Conservation (phyloP, 1,140 invertebrate genomes). For the Rhizoglyphus robini region DNA sequence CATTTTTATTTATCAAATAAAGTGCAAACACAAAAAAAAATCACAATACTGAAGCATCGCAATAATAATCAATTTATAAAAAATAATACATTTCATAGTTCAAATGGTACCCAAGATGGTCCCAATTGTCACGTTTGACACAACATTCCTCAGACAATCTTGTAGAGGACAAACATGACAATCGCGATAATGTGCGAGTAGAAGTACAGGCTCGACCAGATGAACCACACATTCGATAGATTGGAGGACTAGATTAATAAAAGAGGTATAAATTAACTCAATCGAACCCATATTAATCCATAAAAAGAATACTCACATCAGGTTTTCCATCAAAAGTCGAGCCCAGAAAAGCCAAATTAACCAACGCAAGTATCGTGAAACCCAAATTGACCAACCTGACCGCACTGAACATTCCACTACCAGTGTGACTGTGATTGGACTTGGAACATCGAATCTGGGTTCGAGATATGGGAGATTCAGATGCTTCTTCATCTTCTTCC, state of each 20-base stretch:
- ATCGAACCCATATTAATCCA: background rate
- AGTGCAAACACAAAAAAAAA: too few species aligned
- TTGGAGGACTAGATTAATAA: conserved; percentile 2
- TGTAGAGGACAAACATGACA: conserved; percentile 6
- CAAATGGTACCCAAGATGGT: too few species aligned
- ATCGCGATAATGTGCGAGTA: background rate
- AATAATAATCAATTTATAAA: too few species aligned
- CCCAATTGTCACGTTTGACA: too few species aligned
- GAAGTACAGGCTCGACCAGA: conserved; percentile 10
- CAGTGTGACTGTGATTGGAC: background rate
- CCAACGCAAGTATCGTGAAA: conserved; percentile 19
- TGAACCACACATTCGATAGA: background rate
- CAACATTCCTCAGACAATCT: background rate
- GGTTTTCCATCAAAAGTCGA: conserved; percentile 21
- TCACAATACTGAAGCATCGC: too few species aligned
- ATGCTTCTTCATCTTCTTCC: background rate
- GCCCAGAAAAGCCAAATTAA: conserved; percentile 22
- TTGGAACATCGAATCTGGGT: too few species aligned
- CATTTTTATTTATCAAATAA: too few species aligned
- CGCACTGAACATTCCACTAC: background rate
- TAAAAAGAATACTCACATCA: conserved; percentile 19
- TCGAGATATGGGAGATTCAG: too few species aligned
- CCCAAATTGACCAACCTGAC: conserved; percentile 6
- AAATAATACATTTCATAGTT: too few species aligned
- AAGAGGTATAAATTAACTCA: background rate